These are phyloP conservation scores for Parus major DNA, from an alignment of 2,113 vertebrate species.

Conservation along the genomic window DNA sequence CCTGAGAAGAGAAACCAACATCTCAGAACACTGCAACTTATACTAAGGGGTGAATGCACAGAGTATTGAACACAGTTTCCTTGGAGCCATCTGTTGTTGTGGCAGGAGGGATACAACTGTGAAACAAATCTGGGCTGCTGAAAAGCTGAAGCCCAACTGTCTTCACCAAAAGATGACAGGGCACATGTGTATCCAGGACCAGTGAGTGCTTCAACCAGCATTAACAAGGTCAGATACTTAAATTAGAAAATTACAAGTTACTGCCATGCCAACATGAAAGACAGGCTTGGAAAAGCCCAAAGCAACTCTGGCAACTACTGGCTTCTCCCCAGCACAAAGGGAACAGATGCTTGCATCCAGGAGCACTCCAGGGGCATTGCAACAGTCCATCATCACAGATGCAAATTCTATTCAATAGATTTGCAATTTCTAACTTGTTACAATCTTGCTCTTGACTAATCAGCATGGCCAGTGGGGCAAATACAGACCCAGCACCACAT, in stretches of 20 bases:
- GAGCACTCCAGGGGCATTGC: neutral
- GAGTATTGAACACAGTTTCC: constrained; percentile 11
- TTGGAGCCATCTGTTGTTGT: constrained; percentile 38
- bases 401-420: neutral
- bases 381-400: neutral
- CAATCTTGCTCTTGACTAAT: neutral
- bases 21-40: neutral
- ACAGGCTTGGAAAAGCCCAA: neutral
- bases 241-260: neutral
- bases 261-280: neutral
- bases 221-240: neutral
- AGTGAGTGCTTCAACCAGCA: neutral
- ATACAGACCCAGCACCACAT: neutral
- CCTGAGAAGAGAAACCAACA: constrained; percentile 74
- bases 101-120: constrained; percentile 19
- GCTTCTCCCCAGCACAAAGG: neutral
- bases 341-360: neutral
- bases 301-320: neutral
- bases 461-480: neutral
- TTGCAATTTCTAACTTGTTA: neutral
- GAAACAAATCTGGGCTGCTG: constrained; percentile 21
- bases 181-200: neutral
- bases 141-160: constrained; percentile 23
- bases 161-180: neutral
- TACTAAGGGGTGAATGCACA: neutral